Conservation (phyloP, 1,140 invertebrate genomes). For the Glossosoma conforme region DNA sequence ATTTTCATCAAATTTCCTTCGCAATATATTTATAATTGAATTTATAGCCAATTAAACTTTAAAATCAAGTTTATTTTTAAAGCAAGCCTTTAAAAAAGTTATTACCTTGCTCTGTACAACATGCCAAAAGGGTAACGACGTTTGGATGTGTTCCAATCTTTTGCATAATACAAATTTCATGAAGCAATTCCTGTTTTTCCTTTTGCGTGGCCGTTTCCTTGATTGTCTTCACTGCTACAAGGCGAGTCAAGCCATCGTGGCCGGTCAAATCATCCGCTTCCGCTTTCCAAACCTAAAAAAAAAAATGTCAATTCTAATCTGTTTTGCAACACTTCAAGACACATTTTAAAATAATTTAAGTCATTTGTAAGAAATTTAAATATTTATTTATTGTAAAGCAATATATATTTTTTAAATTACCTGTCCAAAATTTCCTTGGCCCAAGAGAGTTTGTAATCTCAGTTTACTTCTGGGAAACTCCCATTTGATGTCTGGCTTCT, state of each 20-base stretch:
- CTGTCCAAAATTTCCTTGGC: conserved; percentile 81
- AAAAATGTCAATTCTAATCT: not conserved
- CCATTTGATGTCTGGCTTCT: conserved; percentile 59
- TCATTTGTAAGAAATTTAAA: not conserved
- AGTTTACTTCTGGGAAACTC: conserved; percentile 74
- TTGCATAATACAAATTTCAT: conserved; percentile 79
- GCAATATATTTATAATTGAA: conserved; percentile 1
- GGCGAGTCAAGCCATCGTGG: conserved; percentile 67
- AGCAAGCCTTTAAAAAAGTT: conserved; percentile 1
- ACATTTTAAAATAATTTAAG: conserved; percentile 1
- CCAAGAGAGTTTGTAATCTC: conserved; percentile 71
- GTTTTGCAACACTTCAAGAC: not conserved
- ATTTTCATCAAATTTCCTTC: not conserved
- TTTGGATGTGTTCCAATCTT: conserved; percentile 80
- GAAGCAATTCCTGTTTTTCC: conserved; percentile 72
- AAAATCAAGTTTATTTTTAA: conserved; percentile 3
- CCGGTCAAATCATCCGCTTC: conserved; percentile 74
- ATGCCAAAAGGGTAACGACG: conserved; percentile 78
- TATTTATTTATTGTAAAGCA: not conserved
- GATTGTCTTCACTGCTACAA: conserved; percentile 79
- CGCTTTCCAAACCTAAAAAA: conserved; percentile 70
- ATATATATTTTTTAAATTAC: conserved; percentile 39
- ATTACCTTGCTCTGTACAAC: conserved; percentile 76
- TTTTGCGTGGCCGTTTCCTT: conserved; percentile 67
- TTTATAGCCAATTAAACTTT: too few relatives aligned